Evolutionary conservation across 2,113 vertebrate species (phyloP).

Genomic region (Ammodytes marinus): DNA sequence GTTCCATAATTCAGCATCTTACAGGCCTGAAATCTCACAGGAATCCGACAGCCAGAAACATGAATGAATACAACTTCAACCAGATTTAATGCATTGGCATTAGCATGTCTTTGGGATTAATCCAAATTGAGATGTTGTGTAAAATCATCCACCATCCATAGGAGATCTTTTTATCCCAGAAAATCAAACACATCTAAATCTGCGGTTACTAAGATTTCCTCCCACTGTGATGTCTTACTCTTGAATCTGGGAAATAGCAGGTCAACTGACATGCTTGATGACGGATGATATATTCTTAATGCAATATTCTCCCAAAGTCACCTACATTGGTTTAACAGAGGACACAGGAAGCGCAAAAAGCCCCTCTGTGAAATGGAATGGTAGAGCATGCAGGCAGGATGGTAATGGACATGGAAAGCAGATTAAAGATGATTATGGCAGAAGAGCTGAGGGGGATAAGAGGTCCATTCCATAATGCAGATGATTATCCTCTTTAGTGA

Average conservation of each 20-base stretch:
- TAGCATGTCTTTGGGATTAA: slow-evolving; percentile 30
- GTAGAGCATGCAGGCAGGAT: slow-evolving; percentile 47
- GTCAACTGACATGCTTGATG: neutral
- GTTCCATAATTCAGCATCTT: slow-evolving; percentile 27
- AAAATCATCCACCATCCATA: slow-evolving; percentile 44
- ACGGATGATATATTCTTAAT: slow-evolving; percentile 5
- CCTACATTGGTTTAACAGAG: slow-evolving; percentile 21
- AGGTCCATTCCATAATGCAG: slow-evolving; percentile 68
- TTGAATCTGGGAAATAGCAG: neutral
- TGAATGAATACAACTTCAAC: slow-evolving; percentile 44
- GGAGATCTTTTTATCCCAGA: slow-evolving; percentile 31
- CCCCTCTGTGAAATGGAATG: slow-evolving; percentile 43
- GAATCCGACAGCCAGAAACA: slow-evolving; percentile 13
- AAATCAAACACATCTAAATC: slow-evolving; percentile 35
- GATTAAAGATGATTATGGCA: slow-evolving; percentile 81
- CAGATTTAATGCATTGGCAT: slow-evolving; percentile 39
- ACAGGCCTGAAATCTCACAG: slow-evolving; percentile 25
- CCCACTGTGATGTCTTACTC: neutral
- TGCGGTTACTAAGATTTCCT: slow-evolving; percentile 19
- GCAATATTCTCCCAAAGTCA: slow-evolving; percentile 15
- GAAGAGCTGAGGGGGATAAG: slow-evolving; percentile 64
- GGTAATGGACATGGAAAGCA: slow-evolving; percentile 79
- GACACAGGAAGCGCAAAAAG: slow-evolving; percentile 34
- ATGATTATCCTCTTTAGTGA: slow-evolving; percentile 69
- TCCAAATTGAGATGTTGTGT: slow-evolving; percentile 58